phyloP scores from a whole-genome alignment of 2,797 vertebrate genomes.

The Brachyalestes nurse region DNA sequence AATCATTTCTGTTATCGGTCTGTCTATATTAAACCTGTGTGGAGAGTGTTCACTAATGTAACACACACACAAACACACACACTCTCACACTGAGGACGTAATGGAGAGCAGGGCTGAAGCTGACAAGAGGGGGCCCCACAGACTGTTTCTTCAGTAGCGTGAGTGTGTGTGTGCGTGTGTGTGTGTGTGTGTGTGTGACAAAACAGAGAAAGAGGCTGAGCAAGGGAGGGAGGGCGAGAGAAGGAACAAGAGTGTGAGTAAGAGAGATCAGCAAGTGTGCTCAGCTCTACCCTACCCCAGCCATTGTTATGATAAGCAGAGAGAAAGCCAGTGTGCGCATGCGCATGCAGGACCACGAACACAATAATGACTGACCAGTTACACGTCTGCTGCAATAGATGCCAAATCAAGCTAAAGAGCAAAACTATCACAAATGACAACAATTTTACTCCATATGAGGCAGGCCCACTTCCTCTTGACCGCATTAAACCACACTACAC shows the following conservation, averaged over 20 bases:
- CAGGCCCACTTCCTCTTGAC: not conserved
- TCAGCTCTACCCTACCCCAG: slow-evolving; percentile 49
- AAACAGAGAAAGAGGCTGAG: not conserved
- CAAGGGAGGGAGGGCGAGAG: not conserved
- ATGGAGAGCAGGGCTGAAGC: slow-evolving; percentile 54
- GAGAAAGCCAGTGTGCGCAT: slow-evolving; percentile 43
- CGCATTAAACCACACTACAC: not conserved
- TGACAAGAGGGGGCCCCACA: slow-evolving; percentile 58
- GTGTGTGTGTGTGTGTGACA: slow-evolving; percentile 19
- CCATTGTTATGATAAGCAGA: slow-evolving; percentile 64
- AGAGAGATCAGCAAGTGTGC: slow-evolving; percentile 39
- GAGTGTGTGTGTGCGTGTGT: slow-evolving; percentile 16
- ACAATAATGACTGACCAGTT: slow-evolving; percentile 31
- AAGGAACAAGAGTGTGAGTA: slow-evolving; percentile 2
- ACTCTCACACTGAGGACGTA: slow-evolving; percentile 41
- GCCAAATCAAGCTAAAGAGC: slow-evolving; percentile 10
- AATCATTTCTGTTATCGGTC: slow-evolving; percentile 39
- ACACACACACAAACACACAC: slow-evolving; percentile 37
- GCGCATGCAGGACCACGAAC: slow-evolving; percentile 25
- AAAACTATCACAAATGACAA: not conserved
- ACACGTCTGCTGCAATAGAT: slow-evolving; percentile 21
- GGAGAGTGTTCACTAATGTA: slow-evolving; percentile 27
- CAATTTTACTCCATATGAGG: not conserved
- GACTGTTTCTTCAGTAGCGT: slow-evolving; percentile 43
- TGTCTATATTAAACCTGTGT: slow-evolving; percentile 44